A percentile compares a stretch with the other conserved stretches of the same genome.
Evolutionary conservation across 2,888 invertebrate genomes (phyloP).

Genomic region (Ganaspis brasiliensis): DNA sequence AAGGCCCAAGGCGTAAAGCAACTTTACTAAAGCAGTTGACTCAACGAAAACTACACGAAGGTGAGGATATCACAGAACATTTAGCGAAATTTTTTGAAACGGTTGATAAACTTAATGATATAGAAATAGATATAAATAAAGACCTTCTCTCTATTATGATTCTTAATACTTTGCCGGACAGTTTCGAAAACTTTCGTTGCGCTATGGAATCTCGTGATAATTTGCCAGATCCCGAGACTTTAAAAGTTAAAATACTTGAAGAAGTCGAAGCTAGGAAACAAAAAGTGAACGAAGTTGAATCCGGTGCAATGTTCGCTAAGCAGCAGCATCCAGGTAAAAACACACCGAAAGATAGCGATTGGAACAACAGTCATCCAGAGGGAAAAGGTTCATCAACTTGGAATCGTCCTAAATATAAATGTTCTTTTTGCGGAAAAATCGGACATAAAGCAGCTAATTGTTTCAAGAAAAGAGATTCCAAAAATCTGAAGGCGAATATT

Average conservation of each 20-base stretch:
- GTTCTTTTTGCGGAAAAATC: conserved; percentile 21
- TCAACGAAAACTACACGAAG: conserved; percentile 8
- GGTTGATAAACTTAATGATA: background rate
- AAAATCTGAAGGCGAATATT: background rate
- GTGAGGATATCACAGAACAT: conserved; percentile 7
- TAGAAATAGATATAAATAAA: background rate
- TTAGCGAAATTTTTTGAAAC: background rate
- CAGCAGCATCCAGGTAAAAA: background rate
- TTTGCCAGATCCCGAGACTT: background rate
- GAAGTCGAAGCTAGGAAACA: conserved; percentile 24
- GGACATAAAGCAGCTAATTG: conserved; percentile 39
- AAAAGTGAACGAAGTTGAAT: conserved; percentile 12
- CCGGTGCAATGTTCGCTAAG: conserved; percentile 30
- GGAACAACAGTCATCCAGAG: background rate
- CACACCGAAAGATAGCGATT: background rate
- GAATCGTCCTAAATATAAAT: conserved; percentile 12
- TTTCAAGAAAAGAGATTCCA: background rate
- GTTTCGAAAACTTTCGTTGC: too few species aligned
- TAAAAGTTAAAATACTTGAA: conserved; percentile 21
- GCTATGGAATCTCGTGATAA: too few species aligned
- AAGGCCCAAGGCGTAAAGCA: conserved; percentile 20
- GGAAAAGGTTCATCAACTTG: background rate
- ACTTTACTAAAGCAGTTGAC: conserved; percentile 9
- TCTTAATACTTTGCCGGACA: conserved; percentile 12
- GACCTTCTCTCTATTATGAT: conserved; percentile 55